A percentile compares a stretch with the other conserved stretches of the same genome.
Conservation (phyloP, 2,888 invertebrate species). For the Mesoligia furuncula region DNA sequence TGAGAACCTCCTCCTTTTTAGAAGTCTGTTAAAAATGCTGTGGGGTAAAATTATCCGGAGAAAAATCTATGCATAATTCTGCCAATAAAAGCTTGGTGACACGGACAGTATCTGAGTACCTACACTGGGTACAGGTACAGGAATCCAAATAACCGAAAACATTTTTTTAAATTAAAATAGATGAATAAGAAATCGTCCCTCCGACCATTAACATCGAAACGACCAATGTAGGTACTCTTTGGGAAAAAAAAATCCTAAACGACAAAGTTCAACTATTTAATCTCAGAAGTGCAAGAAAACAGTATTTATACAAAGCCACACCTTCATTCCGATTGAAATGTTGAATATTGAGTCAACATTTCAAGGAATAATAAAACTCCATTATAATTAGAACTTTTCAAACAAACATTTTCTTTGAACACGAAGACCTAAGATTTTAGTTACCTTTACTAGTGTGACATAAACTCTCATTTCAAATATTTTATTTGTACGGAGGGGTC, state of each 20-base stretch:
- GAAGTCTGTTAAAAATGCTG: background rate
- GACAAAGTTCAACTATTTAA: constrained; percentile 10
- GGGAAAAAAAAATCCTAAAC: background rate
- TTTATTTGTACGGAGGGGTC: constrained; percentile 31
- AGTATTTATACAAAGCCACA: constrained; percentile 46
- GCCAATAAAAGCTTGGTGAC: background rate
- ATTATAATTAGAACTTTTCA: constrained; percentile 3
- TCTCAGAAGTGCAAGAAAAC: constrained; percentile 12
- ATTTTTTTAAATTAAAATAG: background rate
- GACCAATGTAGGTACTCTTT: no score
- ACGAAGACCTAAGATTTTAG: constrained; percentile 21
- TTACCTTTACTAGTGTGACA: background rate
- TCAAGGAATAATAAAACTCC: background rate
- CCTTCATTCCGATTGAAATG: constrained; percentile 41
- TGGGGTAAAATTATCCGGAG: background rate
- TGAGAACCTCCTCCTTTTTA: no score
- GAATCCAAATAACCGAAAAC: background rate
- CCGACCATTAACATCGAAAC: background rate
- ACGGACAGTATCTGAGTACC: background rate
- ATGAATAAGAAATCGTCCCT: background rate
- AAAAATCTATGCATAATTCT: background rate
- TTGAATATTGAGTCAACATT: constrained; percentile 22
- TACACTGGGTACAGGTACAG: background rate
- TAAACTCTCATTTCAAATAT: constrained; percentile 12
- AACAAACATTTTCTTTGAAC: background rate